phyloP scores from a whole-genome alignment of 2,888 invertebrate genomes.

The Caradrina kadenii region DNA sequence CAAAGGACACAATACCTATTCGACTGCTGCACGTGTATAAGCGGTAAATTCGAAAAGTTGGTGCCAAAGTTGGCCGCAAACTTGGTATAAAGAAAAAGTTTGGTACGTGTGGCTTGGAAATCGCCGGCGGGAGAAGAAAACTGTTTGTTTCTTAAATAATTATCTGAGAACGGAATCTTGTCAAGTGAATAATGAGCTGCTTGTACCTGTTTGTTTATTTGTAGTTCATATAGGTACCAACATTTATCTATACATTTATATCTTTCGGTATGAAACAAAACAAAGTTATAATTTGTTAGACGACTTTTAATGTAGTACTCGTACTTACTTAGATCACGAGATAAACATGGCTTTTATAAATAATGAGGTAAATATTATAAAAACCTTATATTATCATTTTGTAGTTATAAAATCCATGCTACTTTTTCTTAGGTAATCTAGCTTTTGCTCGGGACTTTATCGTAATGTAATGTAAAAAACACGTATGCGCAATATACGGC shows the following conservation, averaged over 20 bases:
- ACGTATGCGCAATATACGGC: too few relatives aligned
- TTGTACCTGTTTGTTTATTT: slow-evolving; percentile 20
- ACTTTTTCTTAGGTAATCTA: too few relatives aligned
- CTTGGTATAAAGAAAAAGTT: slow-evolving; percentile 54
- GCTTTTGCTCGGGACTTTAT: too few relatives aligned
- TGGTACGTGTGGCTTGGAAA: slow-evolving; percentile 41
- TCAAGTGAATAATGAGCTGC: slow-evolving; percentile 45
- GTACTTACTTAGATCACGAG: not conserved
- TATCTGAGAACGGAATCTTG: slow-evolving; percentile 45
- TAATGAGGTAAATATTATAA: too few relatives aligned
- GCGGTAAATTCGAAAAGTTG: slow-evolving; percentile 58
- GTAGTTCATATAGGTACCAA: too few relatives aligned
- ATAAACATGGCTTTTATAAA: not conserved
- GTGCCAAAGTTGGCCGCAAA: slow-evolving; percentile 39
- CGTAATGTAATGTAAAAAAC: too few relatives aligned
- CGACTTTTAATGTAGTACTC: not conserved
- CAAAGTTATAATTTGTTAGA: too few relatives aligned
- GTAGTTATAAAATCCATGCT: too few relatives aligned
- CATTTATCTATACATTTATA: too few relatives aligned
- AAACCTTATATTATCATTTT: too few relatives aligned
- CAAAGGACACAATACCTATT: slow-evolving; percentile 46
- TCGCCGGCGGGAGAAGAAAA: slow-evolving; percentile 44
- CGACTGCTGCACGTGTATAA: slow-evolving; percentile 43
- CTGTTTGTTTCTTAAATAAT: slow-evolving; percentile 61
- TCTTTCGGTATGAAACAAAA: not conserved